Conservation (phyloP, 1,140 invertebrate species). For the Heliothis subflexa region DNA sequence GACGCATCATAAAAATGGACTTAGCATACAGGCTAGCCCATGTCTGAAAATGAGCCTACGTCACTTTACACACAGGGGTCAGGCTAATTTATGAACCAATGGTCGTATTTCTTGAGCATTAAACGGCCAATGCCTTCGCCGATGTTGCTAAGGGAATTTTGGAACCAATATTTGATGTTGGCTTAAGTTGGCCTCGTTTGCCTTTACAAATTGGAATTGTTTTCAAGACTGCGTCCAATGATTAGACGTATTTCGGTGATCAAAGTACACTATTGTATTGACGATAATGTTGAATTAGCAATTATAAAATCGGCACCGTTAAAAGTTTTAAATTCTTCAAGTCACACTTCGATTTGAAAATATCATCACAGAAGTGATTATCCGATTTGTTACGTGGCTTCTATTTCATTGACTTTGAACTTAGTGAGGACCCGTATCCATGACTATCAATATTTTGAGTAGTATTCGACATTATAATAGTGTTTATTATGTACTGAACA, state of each 20-base stretch:
- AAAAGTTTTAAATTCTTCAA: not conserved
- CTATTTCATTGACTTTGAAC: no score
- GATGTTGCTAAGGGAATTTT: slow-evolving; percentile 15
- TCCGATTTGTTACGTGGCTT: no score
- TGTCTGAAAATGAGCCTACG: slow-evolving; percentile 21
- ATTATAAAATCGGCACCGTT: not conserved
- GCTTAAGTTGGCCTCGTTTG: not conserved
- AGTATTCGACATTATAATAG: no score
- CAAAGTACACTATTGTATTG: not conserved
- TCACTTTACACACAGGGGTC: slow-evolving; percentile 28
- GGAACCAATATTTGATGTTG: slow-evolving; percentile 2
- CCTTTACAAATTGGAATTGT: not conserved
- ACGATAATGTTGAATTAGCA: not conserved
- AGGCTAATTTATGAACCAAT: slow-evolving; percentile 21
- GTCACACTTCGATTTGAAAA: not conserved
- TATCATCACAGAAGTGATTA: no score
- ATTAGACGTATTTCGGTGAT: not conserved
- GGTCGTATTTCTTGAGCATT: slow-evolving; percentile 5
- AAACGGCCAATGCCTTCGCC: slow-evolving; percentile 2
- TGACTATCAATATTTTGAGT: no score
- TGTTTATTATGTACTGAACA: no score
- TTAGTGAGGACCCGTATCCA: no score
- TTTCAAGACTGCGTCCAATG: slow-evolving; percentile 4
- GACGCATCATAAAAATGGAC: not conserved
- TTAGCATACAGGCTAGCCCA: not conserved